Conservation (phyloP, 2,113 vertebrate species). For the Apodemus speciosus region DNA sequence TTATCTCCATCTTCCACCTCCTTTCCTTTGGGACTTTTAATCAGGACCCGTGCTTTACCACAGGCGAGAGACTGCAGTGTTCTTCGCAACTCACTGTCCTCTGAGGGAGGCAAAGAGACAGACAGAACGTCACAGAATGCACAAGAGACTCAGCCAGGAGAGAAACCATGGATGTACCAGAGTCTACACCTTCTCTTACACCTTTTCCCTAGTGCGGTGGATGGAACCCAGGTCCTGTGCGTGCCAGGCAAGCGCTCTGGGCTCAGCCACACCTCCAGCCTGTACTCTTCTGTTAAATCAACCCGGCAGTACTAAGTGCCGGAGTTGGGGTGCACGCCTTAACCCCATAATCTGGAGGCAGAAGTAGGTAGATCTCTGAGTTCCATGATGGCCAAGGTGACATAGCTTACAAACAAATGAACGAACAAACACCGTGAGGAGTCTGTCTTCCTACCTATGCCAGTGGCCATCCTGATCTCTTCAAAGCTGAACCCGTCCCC, state of each 20-base stretch:
- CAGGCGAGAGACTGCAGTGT: slow-evolving; percentile 90
- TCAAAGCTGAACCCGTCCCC: slow-evolving; percentile 89
- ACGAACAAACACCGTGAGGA: not conserved
- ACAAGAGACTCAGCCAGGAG: not conserved
- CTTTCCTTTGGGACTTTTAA: slow-evolving; percentile 88
- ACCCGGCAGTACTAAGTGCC: not conserved
- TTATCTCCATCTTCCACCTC: slow-evolving; percentile 89
- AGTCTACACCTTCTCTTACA: not conserved
- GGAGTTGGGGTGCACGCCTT: not conserved
- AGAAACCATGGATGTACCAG: not conserved
- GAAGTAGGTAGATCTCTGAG: not conserved
- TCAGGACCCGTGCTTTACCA: slow-evolving; percentile 88
- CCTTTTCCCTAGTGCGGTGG: not conserved
- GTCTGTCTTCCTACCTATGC: slow-evolving; percentile 83
- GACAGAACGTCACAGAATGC: not conserved
- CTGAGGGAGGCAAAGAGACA: slow-evolving; percentile 75
- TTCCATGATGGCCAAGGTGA: not conserved
- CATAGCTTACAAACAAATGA: not conserved
- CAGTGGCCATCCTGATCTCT: slow-evolving; percentile 88
- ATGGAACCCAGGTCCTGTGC: not conserved
- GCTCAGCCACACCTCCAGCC: not conserved
- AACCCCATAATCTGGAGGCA: not conserved
- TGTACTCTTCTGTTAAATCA: not conserved
- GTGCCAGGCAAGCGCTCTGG: not conserved
- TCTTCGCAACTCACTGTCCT: slow-evolving; percentile 88